Percentiles rank a stretch among this genome's conserved stretches.
Evolutionary conservation across 2,113 vertebrate species (phyloP).

Genomic region (Protomyctophum bolini): DNA sequence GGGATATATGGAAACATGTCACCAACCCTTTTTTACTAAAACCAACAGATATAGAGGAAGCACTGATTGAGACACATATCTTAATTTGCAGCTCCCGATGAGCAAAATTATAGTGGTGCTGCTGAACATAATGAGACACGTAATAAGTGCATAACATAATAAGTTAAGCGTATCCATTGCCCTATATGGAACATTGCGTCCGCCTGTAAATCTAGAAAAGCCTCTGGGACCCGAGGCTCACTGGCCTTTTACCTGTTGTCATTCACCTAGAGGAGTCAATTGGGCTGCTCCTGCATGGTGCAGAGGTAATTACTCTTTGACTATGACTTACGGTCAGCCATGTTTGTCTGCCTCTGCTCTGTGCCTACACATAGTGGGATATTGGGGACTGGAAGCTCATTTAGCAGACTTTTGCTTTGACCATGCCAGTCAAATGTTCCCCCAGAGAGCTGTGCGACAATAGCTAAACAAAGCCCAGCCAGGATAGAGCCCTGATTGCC

Average conservation of each 20-base stretch:
- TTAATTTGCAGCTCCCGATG: slow-evolving; percentile 8
- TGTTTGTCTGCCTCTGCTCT: slow-evolving; percentile 59
- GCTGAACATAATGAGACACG: slow-evolving; percentile 30
- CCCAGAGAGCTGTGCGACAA: slow-evolving; percentile 48
- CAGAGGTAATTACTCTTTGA: slow-evolving; percentile 75
- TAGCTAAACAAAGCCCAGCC: slow-evolving; percentile 61
- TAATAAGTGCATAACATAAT: slow-evolving; percentile 49
- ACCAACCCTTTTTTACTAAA: no score
- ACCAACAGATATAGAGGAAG: no score
- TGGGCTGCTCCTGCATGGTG: slow-evolving; percentile 66
- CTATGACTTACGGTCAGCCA: slow-evolving; percentile 62
- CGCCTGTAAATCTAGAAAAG: slow-evolving; percentile 61
- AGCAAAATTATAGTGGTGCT: slow-evolving; percentile 23
- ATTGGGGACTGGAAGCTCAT: slow-evolving; percentile 57
- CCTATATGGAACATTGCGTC: slow-evolving; percentile 52
- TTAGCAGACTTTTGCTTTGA: slow-evolving; percentile 65
- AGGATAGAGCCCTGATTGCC: slow-evolving; percentile 50
- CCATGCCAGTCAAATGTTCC: slow-evolving; percentile 47
- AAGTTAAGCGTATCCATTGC: slow-evolving; percentile 65
- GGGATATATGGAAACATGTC: no score
- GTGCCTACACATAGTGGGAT: slow-evolving; percentile 45
- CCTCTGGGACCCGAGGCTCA: slow-evolving; percentile 58
- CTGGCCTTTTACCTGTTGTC: slow-evolving; percentile 71
- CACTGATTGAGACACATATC: slow-evolving; percentile 3
- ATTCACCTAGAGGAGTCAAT: slow-evolving; percentile 71